phyloP scores from a whole-genome alignment of 1,140 invertebrate genomes.

The Aphelinus atriplicis region DNA sequence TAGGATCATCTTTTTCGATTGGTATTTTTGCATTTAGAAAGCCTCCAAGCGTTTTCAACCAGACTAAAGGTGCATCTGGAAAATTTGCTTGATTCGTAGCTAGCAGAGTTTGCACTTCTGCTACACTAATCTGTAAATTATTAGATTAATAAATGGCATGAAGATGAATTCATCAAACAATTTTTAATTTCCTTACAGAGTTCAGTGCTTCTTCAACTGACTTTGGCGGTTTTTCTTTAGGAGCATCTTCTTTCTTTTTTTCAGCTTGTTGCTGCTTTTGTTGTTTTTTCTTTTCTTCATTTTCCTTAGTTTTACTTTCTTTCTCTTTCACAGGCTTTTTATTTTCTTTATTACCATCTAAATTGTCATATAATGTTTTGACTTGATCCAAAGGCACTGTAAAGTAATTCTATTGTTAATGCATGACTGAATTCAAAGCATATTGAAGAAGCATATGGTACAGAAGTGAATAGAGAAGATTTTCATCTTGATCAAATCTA shows the following conservation, averaged over 20 bases:
- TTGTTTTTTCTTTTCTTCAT: constrained; percentile 63
- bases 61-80: constrained; percentile 70
- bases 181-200: constrained; percentile 59
- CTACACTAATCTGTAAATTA: constrained; percentile 67
- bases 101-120: constrained; percentile 67
- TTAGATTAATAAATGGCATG: constrained; percentile 40
- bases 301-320: constrained; percentile 61
- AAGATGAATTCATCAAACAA: background rate
- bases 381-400: constrained; percentile 65
- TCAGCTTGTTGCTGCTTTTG: constrained; percentile 52
- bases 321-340: constrained; percentile 60
- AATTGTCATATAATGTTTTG: constrained; percentile 62
- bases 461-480: too few species aligned
- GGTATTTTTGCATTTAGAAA: constrained; percentile 73
- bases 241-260: constrained; percentile 57
- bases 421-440: too few species aligned
- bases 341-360: constrained; percentile 63
- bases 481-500: too few species aligned
- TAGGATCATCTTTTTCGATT: constrained; percentile 71
- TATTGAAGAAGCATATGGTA: too few species aligned
- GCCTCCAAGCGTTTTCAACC: constrained; percentile 72
- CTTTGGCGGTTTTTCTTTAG: constrained; percentile 71
- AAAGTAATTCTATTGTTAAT: constrained; percentile 36
- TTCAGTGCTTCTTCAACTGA: constrained; percentile 74
- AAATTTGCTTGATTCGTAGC: constrained; percentile 68